Evolutionary conservation across 2,113 vertebrate genomes (phyloP), one percentile per base, ranked within the genome.

Genomic region (Variabilichromis moorii): DNA sequence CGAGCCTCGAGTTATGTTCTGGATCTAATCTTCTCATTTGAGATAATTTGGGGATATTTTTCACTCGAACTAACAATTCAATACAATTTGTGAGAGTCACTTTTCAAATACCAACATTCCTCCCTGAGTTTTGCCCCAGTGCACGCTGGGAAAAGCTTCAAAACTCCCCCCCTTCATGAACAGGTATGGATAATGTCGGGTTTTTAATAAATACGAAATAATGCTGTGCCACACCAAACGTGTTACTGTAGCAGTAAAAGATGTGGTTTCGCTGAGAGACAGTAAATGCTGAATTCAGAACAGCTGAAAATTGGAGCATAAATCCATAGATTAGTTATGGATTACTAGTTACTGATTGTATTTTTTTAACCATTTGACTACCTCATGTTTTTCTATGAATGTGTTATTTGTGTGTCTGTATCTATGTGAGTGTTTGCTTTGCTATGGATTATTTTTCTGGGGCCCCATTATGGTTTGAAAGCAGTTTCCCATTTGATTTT

Each of bases 341-440:
- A 68, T 68, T 68, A 40, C 31, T 82, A 47, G 50, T 81, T 82
- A 84, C 26, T 88, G 96, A 97, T 96, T 97, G 96, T 97, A 96
- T 94, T 94, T 94, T 93, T 96, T 91, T 91, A 91, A 93, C 94
- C 80, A 85, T 94, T 78, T 96, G 97, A 97, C 98, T 99, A 99
- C 98, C 98, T 99, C 98, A 98, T 96, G 94, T 96, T 95, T 91
- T 91, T 91, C 24, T 85, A 45, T 90, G 90, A 92, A 91, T 90
- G 89, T 94, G 84, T 91, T 24, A 19, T 84, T 63, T 90, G 81
- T 89, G 81, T 91, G 78, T 82, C 90, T 88, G 91, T 78, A 89
- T 88, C 91, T 91, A 92, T 90, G 90, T 92, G 89, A 84, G 40
- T 61, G 19, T 91, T 61, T 79, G 80, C 47, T 51, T 81, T 89